Conservation (phyloP, 2,113 vertebrate species). For the Cottus gobio region DNA sequence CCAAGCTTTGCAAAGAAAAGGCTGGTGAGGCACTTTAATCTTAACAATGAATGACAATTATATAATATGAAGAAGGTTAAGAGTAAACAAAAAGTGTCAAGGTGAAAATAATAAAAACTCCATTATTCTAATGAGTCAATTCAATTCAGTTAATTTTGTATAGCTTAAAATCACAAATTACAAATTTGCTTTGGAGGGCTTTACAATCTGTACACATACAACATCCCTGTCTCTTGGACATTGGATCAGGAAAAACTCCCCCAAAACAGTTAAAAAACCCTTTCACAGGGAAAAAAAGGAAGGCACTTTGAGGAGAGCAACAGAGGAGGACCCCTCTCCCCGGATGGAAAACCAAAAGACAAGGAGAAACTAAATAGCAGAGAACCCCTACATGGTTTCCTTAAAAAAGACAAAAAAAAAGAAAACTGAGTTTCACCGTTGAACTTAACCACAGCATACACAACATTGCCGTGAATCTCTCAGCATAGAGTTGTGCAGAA, state of each 20-base stretch:
- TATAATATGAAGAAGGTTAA: not conserved
- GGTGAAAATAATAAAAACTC: not conserved
- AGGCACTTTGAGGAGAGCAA: no score
- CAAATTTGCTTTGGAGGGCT: no score
- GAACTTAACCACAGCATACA: not conserved
- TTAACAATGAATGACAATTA: not conserved
- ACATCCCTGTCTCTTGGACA: no score
- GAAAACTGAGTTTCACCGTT: not conserved
- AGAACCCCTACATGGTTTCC: not conserved
- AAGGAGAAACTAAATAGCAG: not conserved
- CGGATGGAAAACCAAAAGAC: not conserved
- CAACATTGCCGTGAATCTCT: not conserved
- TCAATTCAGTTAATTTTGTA: no score
- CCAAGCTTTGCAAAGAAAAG: not conserved
- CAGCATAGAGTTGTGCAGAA: not conserved
- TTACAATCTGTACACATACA: no score
- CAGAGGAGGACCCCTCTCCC: no score
- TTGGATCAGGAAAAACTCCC: no score
- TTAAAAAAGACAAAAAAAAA: not conserved
- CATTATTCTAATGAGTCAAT: no score
- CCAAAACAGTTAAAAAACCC: no score
- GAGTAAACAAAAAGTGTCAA: not conserved
- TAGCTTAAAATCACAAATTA: no score
- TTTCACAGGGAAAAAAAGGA: no score
- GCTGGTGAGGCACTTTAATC: not conserved